Percentiles rank a stretch among this genome's conserved stretches.
phyloP scores from a whole-genome alignment of 64 coral and sea anemone species.

The Orbicella faveolata region DNA sequence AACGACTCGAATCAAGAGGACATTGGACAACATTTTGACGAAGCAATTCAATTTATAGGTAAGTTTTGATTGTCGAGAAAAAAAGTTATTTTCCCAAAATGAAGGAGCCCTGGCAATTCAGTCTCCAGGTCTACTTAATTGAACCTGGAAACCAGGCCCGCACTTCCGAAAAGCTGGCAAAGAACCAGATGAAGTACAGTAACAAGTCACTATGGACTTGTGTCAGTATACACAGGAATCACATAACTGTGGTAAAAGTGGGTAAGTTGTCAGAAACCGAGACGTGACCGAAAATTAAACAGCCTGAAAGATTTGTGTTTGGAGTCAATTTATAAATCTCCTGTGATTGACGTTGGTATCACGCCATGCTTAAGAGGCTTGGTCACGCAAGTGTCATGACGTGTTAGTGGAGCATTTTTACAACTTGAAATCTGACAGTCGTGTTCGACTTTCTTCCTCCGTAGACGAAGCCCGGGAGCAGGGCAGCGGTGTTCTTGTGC shows the following conservation, averaged over 20 bases:
- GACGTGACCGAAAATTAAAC: neutral
- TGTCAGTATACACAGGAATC: too few species aligned
- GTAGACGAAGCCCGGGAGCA: slow-evolving; percentile 84
- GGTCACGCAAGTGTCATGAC: neutral
- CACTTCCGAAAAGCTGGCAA: too few species aligned
- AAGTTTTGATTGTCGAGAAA: neutral
- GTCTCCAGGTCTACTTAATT: too few species aligned
- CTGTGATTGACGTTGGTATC: neutral
- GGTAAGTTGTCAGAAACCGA: neutral
- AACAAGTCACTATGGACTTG: too few species aligned
- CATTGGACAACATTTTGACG: slow-evolving; percentile 93
- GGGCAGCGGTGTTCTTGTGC: slow-evolving; percentile 77
- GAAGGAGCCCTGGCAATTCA: too few species aligned
- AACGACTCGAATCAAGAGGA: slow-evolving; percentile 96
- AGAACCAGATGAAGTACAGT: too few species aligned
- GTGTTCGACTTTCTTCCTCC: neutral
- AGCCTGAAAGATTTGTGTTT: too few species aligned
- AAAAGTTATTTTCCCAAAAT: neutral
- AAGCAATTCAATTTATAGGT: slow-evolving; percentile 96
- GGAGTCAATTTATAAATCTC: too few species aligned
- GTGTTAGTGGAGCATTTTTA: neutral
- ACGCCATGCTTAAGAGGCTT: neutral
- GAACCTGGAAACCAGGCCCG: too few species aligned
- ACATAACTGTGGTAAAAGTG: neutral
- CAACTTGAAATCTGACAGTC: neutral